Evolutionary conservation across 2,797 vertebrate species (phyloP).

Genomic region (Ispidina picta): DNA sequence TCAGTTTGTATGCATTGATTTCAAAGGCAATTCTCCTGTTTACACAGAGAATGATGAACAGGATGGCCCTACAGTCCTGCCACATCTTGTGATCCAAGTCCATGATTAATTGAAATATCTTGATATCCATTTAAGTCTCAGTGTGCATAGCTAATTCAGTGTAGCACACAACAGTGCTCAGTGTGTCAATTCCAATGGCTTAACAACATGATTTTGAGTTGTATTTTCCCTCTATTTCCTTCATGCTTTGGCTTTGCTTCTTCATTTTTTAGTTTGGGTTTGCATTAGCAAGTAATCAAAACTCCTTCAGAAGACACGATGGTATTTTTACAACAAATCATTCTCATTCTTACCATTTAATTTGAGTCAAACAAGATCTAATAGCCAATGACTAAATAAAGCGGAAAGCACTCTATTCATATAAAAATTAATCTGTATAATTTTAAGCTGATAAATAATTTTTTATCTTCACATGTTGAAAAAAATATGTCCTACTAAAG

Average conservation of each 20-base stretch:
- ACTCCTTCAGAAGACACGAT: neutral
- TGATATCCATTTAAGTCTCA: conserved; percentile 26
- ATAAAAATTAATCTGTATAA: neutral
- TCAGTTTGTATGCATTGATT: conserved; percentile 39
- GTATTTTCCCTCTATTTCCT: neutral
- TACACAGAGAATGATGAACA: conserved; percentile 34
- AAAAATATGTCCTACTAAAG: neutral
- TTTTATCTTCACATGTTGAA: neutral
- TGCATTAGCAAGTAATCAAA: conserved; percentile 4
- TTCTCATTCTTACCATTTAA: neutral
- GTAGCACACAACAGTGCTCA: neutral
- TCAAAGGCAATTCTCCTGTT: conserved; percentile 37
- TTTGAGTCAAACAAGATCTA: neutral
- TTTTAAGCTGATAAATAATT: neutral
- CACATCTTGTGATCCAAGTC: conserved; percentile 35
- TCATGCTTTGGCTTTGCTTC: conserved; percentile 1
- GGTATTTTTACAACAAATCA: neutral
- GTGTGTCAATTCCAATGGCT: neutral
- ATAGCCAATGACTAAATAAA: neutral
- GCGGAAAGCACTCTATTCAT: neutral
- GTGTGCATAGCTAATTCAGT: conserved; percentile 1
- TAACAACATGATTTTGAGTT: neutral
- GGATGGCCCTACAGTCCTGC: neutral
- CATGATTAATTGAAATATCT: conserved; percentile 44
- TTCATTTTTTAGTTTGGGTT: neutral